Evolutionary conservation across 2,113 vertebrate genomes (phyloP).

Genomic region (Ciconia stormi): DNA sequence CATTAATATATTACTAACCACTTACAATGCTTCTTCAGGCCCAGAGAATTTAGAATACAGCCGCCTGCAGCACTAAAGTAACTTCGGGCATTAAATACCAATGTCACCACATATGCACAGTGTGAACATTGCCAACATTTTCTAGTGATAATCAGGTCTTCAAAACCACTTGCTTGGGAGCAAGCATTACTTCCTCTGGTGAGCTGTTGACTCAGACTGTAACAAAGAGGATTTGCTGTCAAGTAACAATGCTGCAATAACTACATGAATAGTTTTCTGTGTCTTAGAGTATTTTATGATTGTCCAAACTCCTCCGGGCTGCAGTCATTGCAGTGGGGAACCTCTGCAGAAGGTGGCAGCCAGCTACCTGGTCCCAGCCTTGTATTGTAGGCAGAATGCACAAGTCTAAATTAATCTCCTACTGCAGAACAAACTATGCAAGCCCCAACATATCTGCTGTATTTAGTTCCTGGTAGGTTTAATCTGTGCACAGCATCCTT

Average conservation of each 20-base stretch:
- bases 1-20: neutral
- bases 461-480: neutral
- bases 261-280: neutral
- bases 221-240: neutral
- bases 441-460: neutral
- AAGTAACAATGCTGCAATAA: neutral
- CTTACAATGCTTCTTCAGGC: neutral
- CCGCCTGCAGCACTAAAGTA: neutral
- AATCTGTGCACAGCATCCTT: neutral
- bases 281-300: neutral
- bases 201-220: neutral
- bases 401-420: neutral
- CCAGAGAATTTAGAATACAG: neutral
- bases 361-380: neutral
- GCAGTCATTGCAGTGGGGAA: neutral
- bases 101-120: neutral
- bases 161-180: neutral
- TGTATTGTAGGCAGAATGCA: too few species aligned
- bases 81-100: neutral
- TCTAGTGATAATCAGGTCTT: neutral
- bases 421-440: neutral
- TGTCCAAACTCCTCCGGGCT: neutral
- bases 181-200: neutral
- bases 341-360: neutral
- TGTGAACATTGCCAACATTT: neutral